Evolutionary conservation across 2,113 vertebrate species (phyloP).

Genomic region (Microtus richardsoni): DNA sequence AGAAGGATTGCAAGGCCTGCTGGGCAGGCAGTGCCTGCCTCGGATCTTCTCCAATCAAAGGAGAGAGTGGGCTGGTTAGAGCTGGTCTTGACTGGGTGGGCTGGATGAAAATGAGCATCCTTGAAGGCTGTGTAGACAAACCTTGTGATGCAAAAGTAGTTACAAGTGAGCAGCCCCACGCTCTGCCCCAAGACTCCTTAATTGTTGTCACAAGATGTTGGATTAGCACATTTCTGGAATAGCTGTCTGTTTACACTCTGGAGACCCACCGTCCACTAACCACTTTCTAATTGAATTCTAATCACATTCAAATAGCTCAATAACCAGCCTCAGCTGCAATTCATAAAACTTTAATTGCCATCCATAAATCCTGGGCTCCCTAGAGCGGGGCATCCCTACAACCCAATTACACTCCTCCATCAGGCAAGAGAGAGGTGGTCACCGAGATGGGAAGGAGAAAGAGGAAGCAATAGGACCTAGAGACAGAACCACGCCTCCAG

Average conservation of each 20-base stretch:
- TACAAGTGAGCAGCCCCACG: conserved; percentile 89
- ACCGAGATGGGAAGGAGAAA: conserved; percentile 38
- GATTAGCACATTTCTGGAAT: conserved; percentile 99
- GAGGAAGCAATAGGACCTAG: not conserved
- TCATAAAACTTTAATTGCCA: conserved; percentile 96
- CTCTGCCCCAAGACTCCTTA: conserved; percentile 90
- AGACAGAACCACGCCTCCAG: not conserved
- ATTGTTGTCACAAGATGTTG: conserved; percentile 99
- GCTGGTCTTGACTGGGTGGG: not conserved
- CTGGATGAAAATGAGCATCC: not conserved
- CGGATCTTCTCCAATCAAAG: not conserved
- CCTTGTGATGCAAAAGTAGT: conserved; percentile 86
- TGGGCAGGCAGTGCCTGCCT: no score
- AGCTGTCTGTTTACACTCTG: conserved; percentile 96
- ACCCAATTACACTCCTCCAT: conserved; percentile 65
- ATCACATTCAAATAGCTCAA: conserved; percentile 97
- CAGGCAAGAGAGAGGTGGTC: conserved; percentile 53
- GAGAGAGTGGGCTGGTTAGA: not conserved
- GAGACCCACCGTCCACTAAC: conserved; percentile 94
- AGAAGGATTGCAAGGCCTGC: not conserved
- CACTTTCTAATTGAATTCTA: conserved; percentile 99
- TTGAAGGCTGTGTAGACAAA: not conserved
- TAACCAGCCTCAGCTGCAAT: conserved; percentile 91
- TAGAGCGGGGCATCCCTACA: conserved; percentile 80
- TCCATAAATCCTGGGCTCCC: conserved; percentile 89